Evolutionary conservation across 2,113 vertebrate genomes (phyloP).

Genomic region (Phrynosoma platyrhinos): DNA sequence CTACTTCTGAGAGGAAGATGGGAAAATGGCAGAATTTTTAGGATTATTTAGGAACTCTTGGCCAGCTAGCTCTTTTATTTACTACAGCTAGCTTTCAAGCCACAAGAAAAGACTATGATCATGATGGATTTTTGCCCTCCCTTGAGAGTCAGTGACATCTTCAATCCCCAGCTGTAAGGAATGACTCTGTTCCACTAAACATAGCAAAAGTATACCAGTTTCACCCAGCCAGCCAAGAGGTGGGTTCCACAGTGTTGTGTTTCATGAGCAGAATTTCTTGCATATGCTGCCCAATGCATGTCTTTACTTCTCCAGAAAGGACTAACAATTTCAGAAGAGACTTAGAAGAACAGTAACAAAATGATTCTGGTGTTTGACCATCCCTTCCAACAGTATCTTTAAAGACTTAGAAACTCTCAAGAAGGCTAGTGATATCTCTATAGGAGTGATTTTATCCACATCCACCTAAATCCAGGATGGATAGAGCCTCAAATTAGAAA

Average conservation of each 20-base stretch:
- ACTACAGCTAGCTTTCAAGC: neutral
- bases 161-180: accelerated
- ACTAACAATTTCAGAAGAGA: neutral
- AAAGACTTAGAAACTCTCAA: slow-evolving; percentile 21
- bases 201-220: neutral
- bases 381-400: neutral
- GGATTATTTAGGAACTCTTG: neutral
- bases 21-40: slow-evolving; percentile 31
- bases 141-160: neutral
- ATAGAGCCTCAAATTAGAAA: slow-evolving; percentile 63
- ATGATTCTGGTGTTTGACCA: neutral
- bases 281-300: neutral
- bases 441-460: neutral
- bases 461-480: neutral
- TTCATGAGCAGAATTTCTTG: neutral
- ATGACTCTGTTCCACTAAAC: accelerated
- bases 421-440: neutral
- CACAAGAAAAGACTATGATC: accelerated
- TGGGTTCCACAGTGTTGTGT: neutral
- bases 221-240: neutral
- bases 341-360: neutral
- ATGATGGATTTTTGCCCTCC: neutral
- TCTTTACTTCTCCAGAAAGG: neutral
- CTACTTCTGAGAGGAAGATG: neutral
- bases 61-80: neutral